Base-by-base conservation (phyloP, 2,888 invertebrate species). In the Petrolisthes manimaculis region DNA sequence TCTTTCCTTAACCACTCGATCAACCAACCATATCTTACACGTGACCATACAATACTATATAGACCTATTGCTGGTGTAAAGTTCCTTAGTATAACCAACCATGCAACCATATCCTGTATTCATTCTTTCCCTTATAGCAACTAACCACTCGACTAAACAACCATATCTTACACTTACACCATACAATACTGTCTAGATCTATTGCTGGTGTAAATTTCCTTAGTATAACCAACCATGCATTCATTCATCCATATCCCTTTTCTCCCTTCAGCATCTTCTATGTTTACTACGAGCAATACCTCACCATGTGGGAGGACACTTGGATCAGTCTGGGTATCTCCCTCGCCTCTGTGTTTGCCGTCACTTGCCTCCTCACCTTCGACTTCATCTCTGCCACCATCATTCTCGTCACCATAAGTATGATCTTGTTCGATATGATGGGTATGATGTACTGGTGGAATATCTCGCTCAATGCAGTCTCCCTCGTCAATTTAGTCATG, bases 261-360 rank as follows among this genome's bases (percentile, higher is more conserved):
- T 61, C 61, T 37, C 88, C 88, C 94, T 94, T 91, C 93, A 96
- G 97, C 91, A 94, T 98, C 0, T 98, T 97, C 93, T 99, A 98
- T 93, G 97, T 99, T 0, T 99, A 94, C 93, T 99, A 96, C 92
- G 99, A 99, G 92, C 99, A 99, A 93, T 99, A 99, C 93, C 94
- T 98, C 90, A 96, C 96, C 0, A 97, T 98, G 92, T 96, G 97
- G 95, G 88, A 92, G 0, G 96, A 98, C 92, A 97, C 98, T 0
- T 93, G 97, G 55, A 95, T 96, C 92, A 97, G 97, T 92, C 95
- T 99, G 93, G 96, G 96, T n/a, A 96, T 98, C 87, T 98, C 98
- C 37, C 94, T 98, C 89, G 93, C 95, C 2, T 97, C 98, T 21
- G 98, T 99, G 90, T 98, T 99, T 93, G 94, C 97, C 51, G 98